These are phyloP conservation scores for Atherinosoma microstoma DNA, from an alignment of 2,797 vertebrate genomes.

Conservation along the genomic window DNA sequence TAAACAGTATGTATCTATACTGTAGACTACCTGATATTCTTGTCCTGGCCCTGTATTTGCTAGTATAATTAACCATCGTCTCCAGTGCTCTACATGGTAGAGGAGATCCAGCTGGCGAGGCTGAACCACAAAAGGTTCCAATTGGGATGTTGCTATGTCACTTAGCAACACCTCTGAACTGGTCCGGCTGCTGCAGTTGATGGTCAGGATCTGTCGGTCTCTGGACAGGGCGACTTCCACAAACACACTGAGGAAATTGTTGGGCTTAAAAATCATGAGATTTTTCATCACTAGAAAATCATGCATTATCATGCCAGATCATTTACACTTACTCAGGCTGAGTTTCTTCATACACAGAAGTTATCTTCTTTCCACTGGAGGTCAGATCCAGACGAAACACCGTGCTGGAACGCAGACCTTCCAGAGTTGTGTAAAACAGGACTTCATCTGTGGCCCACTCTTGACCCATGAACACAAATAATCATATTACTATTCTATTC, in stretches of 20 bases:
- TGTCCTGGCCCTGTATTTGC: constrained; percentile 88
- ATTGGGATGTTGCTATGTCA: constrained; percentile 65
- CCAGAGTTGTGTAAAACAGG: constrained; percentile 90
- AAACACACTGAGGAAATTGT: constrained; percentile 86
- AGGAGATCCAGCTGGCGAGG: constrained; percentile 85
- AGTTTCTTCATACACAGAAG: constrained; percentile 88
- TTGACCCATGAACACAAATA: constrained; percentile 63
- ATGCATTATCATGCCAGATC: not conserved
- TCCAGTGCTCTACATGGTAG: constrained; percentile 92
- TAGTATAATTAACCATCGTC: constrained; percentile 87
- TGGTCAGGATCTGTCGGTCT: constrained; percentile 87
- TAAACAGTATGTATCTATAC: not conserved
- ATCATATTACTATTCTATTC: not conserved
- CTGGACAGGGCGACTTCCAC: constrained; percentile 91
- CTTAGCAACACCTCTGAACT: constrained; percentile 90
- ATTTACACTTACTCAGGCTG: constrained; percentile 87
- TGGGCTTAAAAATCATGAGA: constrained; percentile 1
- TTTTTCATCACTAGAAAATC: not conserved
- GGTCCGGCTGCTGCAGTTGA: constrained; percentile 93
- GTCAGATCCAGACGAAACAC: constrained; percentile 88
- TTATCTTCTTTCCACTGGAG: constrained; percentile 67
- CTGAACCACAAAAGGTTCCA: constrained; percentile 88
- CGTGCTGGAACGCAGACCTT: constrained; percentile 86
- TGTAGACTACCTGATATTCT: constrained; percentile 90
- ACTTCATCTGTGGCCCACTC: constrained; percentile 92